Base-by-base conservation (phyloP, 2,888 invertebrate species). In the Sacculina carcini region DNA sequence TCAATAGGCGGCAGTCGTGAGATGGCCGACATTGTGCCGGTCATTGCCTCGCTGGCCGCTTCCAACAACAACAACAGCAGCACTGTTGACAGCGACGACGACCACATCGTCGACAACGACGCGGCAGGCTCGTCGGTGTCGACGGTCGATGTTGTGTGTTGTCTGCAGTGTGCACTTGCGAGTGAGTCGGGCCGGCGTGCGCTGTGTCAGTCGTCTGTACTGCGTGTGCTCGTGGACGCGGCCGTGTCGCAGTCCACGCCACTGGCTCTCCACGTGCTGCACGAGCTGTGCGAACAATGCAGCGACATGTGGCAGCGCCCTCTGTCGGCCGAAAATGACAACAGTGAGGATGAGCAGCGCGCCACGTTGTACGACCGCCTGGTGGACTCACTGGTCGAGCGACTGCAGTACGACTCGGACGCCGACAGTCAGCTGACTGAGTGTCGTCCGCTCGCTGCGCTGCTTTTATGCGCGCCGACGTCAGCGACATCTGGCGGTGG, bases 1-100 rank as follows among this genome's bases (percentile, higher is more conserved):
- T 2, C 16, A 2, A 29, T 44, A 10, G 29, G 84, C 61, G 74
- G 75, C 59, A 81, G 83, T 63, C 73, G 79, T 58, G 78, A 79
- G 61, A 65, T 87, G 54, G 81, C 81, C 21, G 76, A 77, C 29
- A 80, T 83, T 7, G 44, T 44, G 44, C 44, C 44, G 28, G 16
- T 44, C 16, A 9, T 44, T 6, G 26, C 28, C 19, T n/a, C n/a
- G n/a, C n/a, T n/a, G n/a, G n/a, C n/a, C n/a, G n/a, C n/a, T n/a
- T n/a, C n/a, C n/a, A n/a, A n/a, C n/a, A n/a, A n/a, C n/a, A n/a
- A n/a, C n/a, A n/a, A n/a, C n/a, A n/a, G n/a, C n/a, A n/a, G n/a
- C n/a, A n/a, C n/a, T n/a, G n/a, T n/a, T n/a, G n/a, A n/a, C n/a
- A n/a, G n/a, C n/a, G n/a, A n/a, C n/a, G n/a, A n/a, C n/a, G 44